Base-by-base conservation (phyloP, 2,113 vertebrate species). In the Axis porcinus region DNA sequence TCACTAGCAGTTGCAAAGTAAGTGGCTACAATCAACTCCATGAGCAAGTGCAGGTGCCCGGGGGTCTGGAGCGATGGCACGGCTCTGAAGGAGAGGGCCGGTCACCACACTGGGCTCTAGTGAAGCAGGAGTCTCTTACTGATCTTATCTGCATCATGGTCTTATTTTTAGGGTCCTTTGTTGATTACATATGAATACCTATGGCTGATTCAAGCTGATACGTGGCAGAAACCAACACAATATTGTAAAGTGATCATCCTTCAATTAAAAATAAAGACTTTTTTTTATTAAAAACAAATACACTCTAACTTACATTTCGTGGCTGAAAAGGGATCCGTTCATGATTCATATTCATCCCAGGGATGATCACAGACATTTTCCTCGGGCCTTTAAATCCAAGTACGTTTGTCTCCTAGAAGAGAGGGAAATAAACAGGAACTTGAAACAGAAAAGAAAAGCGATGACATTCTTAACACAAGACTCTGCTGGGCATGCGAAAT, bases 291-390 rank as follows among this genome's bases (percentile, higher is more conserved):
- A 76, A 27, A 27, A 76, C 40, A 3, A 76, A 76, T 76, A 76
- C 3, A 58, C 96, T 13, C 54, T 70, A 92, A 99, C 99, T 99
- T 98, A 99, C 99, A 78, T 99, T 99, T 87, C 97, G 99, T 91
- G 99, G 99, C 89, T 98, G 99, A 64, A 99, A 99, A 27, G 99
- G 99, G 95, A 99, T 99, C 90, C 99, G 98, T 40, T 99, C 99
- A 74, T 99, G 99, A 98, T 98, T 99, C 99, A 99, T 99, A 94
- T 99, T 99, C 99, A 99, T 99, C 96, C 99, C 99, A 14, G 99
- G 99, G 98, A 99, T 99, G 98, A 99, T 99, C 50, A 99, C 99
- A 0, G 99, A 99, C 99, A 99, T 99, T 98, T 99, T 99, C 36
- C 99, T 99, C 12, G 99, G 99, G 4, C 99, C 99, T 98, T 99